Conservation (phyloP, 2,797 vertebrate genomes). For the Lates japonicus region DNA sequence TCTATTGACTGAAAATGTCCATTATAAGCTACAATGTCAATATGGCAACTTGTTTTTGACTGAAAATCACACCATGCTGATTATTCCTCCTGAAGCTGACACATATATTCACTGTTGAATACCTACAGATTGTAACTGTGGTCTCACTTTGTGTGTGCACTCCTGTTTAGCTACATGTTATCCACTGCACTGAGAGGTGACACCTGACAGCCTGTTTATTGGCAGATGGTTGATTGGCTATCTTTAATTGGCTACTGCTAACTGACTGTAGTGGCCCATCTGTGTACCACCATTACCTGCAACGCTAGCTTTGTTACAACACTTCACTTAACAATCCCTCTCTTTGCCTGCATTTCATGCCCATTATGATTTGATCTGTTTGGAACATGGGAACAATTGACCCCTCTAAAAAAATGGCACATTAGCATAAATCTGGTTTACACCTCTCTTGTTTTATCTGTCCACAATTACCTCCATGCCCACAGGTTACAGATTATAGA, state of each 20-base stretch:
- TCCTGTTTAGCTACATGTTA: not conserved
- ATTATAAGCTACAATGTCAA: not conserved
- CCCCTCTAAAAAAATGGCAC: conserved; percentile 35
- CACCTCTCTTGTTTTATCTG: conserved; percentile 3
- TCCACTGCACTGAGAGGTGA: conserved; percentile 10
- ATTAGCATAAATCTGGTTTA: conserved; percentile 43
- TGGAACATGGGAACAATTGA: conserved; percentile 13
- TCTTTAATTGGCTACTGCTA: conserved; percentile 49
- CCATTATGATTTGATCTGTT: conserved; percentile 22
- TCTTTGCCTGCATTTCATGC: not conserved
- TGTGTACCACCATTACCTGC: conserved; percentile 37
- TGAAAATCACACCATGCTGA: not conserved
- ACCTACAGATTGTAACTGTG: not conserved
- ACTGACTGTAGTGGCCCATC: conserved; percentile 48
- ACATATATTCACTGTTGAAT: not conserved
- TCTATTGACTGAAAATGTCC: not conserved
- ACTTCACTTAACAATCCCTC: conserved; percentile 15
- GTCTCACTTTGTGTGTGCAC: not conserved
- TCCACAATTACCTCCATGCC: conserved; percentile 29
- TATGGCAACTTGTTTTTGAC: not conserved
- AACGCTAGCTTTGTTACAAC: conserved; percentile 43
- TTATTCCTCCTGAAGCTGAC: not conserved
- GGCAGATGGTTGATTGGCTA: conserved; percentile 58
- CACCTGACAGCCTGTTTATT: conserved; percentile 46
- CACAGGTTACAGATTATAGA: conserved; percentile 49